Percentiles rank a stretch among this genome's conserved stretches.
These are phyloP conservation scores for Leucosticte australis DNA, from an alignment of 2,113 vertebrate genomes.

Conservation along the genomic window DNA sequence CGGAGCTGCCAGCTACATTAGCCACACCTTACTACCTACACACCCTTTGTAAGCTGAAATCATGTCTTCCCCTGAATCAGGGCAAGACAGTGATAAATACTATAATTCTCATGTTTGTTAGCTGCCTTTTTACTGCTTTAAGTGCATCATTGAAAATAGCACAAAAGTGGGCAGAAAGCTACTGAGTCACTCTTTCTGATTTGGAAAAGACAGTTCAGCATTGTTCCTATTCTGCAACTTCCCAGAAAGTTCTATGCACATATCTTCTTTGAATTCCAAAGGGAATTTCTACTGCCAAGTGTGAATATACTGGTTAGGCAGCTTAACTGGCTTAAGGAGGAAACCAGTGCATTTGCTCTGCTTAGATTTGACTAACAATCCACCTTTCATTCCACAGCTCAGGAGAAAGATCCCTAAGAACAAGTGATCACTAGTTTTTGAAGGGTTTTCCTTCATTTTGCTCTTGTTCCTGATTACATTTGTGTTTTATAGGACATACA, in stretches of 20 bases:
- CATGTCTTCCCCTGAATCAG: neutral
- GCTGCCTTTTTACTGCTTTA: neutral
- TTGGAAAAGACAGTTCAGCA: neutral
- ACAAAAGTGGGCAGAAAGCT: neutral
- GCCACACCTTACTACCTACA: neutral
- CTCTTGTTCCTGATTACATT: neutral
- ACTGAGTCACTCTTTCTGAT: neutral
- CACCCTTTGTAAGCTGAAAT: neutral
- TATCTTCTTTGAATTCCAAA: neutral
- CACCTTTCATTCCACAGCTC: neutral
- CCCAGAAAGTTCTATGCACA: neutral
- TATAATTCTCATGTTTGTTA: neutral
- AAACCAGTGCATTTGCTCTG: neutral
- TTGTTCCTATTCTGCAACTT: neutral
- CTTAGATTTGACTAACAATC: neutral
- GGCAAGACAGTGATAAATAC: neutral
- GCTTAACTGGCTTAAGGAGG: neutral
- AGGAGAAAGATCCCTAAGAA: neutral
- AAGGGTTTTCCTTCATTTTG: neutral
- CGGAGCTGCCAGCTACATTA: accelerated
- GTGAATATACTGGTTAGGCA: neutral
- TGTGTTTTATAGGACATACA: neutral
- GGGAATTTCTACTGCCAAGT: neutral
- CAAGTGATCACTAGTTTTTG: neutral
- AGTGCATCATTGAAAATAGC: neutral